Conservation (phyloP, 2,888 invertebrate genomes). For the Folsomia candida region DNA sequence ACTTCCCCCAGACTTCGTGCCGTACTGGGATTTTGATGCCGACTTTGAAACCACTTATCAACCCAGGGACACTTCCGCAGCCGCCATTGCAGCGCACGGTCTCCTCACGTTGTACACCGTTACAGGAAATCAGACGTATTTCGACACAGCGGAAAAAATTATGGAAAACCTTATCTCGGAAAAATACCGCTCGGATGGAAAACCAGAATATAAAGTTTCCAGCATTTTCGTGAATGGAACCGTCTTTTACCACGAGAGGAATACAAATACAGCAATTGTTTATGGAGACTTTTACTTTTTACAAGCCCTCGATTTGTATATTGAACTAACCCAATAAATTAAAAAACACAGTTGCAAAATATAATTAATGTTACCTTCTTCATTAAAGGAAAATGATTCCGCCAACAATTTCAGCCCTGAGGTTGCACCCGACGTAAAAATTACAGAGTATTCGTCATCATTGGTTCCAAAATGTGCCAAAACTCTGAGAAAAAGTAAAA, state of each 20-base stretch:
- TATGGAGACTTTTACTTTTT: conserved; percentile 40
- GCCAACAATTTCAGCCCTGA: conserved; percentile 77
- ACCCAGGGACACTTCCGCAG: conserved; percentile 36
- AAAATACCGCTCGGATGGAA: conserved; percentile 19
- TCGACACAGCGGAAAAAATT: conserved; percentile 26
- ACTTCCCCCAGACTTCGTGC: conserved; percentile 38
- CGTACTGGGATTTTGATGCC: conserved; percentile 47
- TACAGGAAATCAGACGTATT: conserved; percentile 23
- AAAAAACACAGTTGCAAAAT: background rate
- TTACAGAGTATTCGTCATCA: conserved; percentile 74
- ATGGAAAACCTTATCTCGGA: conserved; percentile 21
- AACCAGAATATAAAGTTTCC: conserved; percentile 20
- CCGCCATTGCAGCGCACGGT: conserved; percentile 26
- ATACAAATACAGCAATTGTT: conserved; percentile 37
- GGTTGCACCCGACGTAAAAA: conserved; percentile 95
- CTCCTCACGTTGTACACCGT: conserved; percentile 20
- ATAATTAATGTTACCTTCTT: conserved; percentile 32
- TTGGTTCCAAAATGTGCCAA: conserved; percentile 81
- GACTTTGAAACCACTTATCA: conserved; percentile 24
- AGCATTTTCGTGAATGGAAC: conserved; percentile 39
- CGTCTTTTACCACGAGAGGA: conserved; percentile 21
- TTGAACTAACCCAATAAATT: background rate
- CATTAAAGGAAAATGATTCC: conserved; percentile 57
- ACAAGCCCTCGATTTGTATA: conserved; percentile 27
- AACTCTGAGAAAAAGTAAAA: conserved; percentile 64